A percentile compares a stretch with the other conserved stretches of the same genome.
phyloP scores from a whole-genome alignment of 2,888 invertebrate species.

The Leucoma salicis region DNA sequence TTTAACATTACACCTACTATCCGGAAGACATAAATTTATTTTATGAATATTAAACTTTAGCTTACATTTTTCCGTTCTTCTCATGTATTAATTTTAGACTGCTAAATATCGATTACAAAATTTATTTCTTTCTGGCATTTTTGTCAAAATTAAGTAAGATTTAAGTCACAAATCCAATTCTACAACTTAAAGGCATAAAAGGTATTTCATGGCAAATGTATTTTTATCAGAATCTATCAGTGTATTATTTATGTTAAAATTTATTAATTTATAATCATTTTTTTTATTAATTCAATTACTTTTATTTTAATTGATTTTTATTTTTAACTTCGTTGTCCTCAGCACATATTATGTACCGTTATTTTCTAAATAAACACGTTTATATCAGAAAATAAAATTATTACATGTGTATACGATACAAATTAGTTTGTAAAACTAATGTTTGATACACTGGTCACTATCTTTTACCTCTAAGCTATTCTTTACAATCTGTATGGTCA shows the following conservation, averaged over 20 bases:
- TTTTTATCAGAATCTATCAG: too few species aligned
- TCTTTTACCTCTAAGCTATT: slow-evolving; percentile 50
- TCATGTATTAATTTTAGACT: slow-evolving; percentile 22
- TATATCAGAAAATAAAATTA: background rate
- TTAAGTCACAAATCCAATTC: too few species aligned
- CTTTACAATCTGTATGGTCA: slow-evolving; percentile 61
- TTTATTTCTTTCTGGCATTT: background rate
- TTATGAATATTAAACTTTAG: slow-evolving; percentile 45
- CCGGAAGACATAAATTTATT: slow-evolving; percentile 80
- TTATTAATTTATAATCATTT: background rate
- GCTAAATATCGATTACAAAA: background rate
- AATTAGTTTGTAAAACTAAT: slow-evolving; percentile 13
- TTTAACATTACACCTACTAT: slow-evolving; percentile 68
- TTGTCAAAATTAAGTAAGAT: too few species aligned
- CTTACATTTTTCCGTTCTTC: slow-evolving; percentile 34
- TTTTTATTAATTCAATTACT: background rate
- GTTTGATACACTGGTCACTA: slow-evolving; percentile 56
- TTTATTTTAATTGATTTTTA: slow-evolving; percentile 11
- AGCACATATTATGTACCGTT: slow-evolving; percentile 9
- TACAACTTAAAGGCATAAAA: too few species aligned
- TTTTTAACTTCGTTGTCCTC: slow-evolving; percentile 26
- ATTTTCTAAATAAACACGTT: background rate
- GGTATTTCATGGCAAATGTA: too few species aligned
- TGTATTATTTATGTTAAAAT: background rate
- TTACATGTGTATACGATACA: too few species aligned